Conservation (phyloP, 2,888 invertebrate genomes). For the Lapara coniferarum region DNA sequence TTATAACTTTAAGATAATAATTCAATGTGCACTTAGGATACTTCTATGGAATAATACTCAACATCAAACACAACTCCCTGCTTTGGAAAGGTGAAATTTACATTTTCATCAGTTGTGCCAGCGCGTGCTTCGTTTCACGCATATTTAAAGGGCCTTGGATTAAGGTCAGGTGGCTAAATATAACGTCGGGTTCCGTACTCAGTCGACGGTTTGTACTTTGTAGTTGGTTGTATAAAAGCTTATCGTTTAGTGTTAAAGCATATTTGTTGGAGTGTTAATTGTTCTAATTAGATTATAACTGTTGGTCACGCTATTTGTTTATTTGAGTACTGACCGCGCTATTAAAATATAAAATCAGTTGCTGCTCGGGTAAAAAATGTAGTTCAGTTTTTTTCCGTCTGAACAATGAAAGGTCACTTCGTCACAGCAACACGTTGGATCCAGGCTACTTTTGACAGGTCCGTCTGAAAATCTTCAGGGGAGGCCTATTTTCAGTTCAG, state of each 20-base stretch:
- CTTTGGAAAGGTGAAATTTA: not conserved
- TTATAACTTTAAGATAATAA: no score
- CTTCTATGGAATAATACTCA: not conserved
- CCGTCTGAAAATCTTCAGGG: no score
- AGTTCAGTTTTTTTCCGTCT: no score
- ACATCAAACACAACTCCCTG: not conserved
- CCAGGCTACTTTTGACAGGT: no score
- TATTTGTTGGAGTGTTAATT: not conserved
- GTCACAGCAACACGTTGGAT: no score
- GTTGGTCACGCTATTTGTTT: not conserved
- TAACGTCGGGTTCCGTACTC: constrained; percentile 5
- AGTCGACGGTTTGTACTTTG: not conserved
- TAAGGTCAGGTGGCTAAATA: constrained; percentile 15
- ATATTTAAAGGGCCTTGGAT: constrained; percentile 12
- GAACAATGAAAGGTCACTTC: no score
- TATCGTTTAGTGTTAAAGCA: not conserved
- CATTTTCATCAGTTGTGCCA: not conserved
- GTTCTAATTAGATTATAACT: not conserved
- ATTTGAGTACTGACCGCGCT: not conserved
- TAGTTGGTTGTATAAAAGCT: not conserved
- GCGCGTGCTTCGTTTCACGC: not conserved
- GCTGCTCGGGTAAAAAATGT: no score
- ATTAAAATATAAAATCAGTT: no score
- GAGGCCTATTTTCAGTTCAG: no score
- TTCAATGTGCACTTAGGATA: no score